Percentiles rank a stretch among this genome's conserved stretches.
phyloP scores from a whole-genome alignment of 2,113 vertebrate species.

The Osmerus eperlanus region DNA sequence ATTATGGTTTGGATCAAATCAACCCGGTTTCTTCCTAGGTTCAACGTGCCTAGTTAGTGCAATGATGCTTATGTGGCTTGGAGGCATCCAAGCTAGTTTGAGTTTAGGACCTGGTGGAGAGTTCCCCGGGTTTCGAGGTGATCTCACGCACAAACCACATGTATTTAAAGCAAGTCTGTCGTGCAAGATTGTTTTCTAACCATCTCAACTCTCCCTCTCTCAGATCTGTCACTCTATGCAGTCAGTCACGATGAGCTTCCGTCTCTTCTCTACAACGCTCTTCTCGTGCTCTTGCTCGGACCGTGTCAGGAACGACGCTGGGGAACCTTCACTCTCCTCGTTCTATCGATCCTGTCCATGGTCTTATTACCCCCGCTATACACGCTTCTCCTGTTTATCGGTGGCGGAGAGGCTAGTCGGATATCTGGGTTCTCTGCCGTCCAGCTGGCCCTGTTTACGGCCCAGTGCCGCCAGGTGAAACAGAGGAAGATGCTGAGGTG shows the following conservation, averaged over 20 bases:
- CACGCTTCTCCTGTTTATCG: conserved; percentile 70
- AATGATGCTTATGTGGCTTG: conserved; percentile 53
- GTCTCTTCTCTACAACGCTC: conserved; percentile 71
- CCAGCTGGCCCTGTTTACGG: conserved; percentile 78
- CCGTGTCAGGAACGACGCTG: conserved; percentile 74
- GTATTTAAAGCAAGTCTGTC: neutral
- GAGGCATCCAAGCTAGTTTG: conserved; percentile 62
- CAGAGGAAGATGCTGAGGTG: conserved; percentile 56
- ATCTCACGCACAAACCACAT: neutral
- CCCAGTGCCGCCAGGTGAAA: conserved; percentile 64
- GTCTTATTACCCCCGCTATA: conserved; percentile 71
- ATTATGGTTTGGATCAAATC: conserved; percentile 60
- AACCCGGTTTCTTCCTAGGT: conserved; percentile 67
- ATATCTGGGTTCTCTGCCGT: conserved; percentile 77
- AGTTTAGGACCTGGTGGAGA: conserved; percentile 68
- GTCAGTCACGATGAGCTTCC: conserved; percentile 74
- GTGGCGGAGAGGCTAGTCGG: conserved; percentile 58
- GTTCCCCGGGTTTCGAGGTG: conserved; percentile 70
- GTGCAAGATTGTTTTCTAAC: neutral
- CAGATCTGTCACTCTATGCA: conserved; percentile 76
- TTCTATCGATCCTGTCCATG: conserved; percentile 69
- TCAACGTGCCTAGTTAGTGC: conserved; percentile 43
- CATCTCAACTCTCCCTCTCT: neutral
- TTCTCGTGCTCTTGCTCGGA: conserved; percentile 69
- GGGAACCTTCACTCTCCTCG: conserved; percentile 76